phyloP scores from a whole-genome alignment of 92 coral and sea anemone genomes.

The Epizoanthus illoricatus region DNA sequence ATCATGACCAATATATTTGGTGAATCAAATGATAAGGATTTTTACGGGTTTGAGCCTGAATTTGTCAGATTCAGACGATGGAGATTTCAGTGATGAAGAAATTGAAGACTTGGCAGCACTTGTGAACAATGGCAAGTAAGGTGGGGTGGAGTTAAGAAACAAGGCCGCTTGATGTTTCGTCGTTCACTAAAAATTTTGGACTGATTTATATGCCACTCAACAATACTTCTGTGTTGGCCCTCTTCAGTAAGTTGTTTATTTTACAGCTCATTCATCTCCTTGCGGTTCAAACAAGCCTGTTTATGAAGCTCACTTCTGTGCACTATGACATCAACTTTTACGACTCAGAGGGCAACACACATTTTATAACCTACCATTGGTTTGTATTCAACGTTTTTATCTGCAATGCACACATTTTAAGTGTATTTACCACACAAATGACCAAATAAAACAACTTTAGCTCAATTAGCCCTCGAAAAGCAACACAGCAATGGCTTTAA shows the following conservation, averaged over 20 bases:
- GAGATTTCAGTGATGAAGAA: constrained; percentile 9
- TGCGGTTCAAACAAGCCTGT: constrained; percentile 27
- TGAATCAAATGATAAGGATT: too few relatives aligned
- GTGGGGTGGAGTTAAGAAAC: constrained; percentile 28
- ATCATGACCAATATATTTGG: too few relatives aligned
- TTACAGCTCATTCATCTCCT: constrained; percentile 16
- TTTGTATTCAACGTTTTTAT: too few relatives aligned
- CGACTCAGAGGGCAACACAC: neutral
- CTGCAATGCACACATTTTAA: too few relatives aligned
- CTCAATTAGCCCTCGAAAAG: too few relatives aligned
- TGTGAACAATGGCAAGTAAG: constrained; percentile 1
- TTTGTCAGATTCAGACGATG: constrained; percentile 6
- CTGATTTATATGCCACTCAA: neutral
- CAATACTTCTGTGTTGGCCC: neutral
- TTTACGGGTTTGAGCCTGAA: too few relatives aligned
- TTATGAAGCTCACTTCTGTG: constrained; percentile 4
- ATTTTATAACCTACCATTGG: neutral
- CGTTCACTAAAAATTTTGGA: neutral
- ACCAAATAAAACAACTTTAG: too few relatives aligned
- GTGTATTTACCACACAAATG: too few relatives aligned
- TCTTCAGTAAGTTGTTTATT: constrained; percentile 21
- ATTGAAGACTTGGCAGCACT: constrained; percentile 12
- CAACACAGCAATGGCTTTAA: too few relatives aligned
- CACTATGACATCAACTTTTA: constrained; percentile 15
- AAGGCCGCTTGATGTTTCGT: constrained; percentile 5